These are phyloP conservation scores for Panzeria rudis DNA, from an alignment of 2,888 invertebrate genomes.

Conservation along the genomic window DNA sequence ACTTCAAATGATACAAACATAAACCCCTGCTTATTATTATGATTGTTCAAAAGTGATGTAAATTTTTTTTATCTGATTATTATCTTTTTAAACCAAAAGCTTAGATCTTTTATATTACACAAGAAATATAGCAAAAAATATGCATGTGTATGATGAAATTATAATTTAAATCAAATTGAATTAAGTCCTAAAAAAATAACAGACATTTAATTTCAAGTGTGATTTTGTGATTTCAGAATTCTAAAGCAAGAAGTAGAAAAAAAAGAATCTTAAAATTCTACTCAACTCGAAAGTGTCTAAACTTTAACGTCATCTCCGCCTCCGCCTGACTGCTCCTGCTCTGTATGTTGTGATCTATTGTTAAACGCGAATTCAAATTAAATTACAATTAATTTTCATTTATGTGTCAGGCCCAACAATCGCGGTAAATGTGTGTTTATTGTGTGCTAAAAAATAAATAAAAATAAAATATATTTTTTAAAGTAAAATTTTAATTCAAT, in stretches of 20 bases:
- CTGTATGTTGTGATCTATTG: conserved; percentile 25
- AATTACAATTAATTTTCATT: conserved; percentile 72
- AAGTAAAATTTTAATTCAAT: conserved; percentile 19
- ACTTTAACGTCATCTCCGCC: conserved; percentile 52
- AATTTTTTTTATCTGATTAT: conserved; percentile 22
- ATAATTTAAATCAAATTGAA: conserved; percentile 77
- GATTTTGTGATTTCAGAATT: conserved; percentile 70
- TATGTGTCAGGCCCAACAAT: conserved; percentile 61
- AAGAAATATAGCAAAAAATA: conserved; percentile 25
- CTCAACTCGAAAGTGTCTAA: conserved; percentile 50
- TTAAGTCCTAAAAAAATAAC: conserved; percentile 77
- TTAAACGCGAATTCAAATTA: conserved; percentile 60
- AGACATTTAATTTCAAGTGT: conserved; percentile 81
- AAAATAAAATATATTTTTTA: conserved; percentile 14
- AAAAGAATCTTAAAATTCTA: conserved; percentile 33
- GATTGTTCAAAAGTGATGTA: conserved; percentile 29
- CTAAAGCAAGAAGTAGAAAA: conserved; percentile 5
- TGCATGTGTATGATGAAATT: conserved; percentile 46
- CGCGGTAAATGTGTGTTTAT: conserved; percentile 12
- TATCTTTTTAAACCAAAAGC: conserved; percentile 28
- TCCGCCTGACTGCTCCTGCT: neutral
- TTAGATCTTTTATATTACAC: neutral
- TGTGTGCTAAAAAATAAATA: conserved; percentile 20
- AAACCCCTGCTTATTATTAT: conserved; percentile 27
- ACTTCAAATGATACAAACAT: conserved; percentile 52